These are phyloP conservation scores for Spinus olivaceus DNA, from an alignment of 2,797 vertebrate genomes.

Conservation along the genomic window DNA sequence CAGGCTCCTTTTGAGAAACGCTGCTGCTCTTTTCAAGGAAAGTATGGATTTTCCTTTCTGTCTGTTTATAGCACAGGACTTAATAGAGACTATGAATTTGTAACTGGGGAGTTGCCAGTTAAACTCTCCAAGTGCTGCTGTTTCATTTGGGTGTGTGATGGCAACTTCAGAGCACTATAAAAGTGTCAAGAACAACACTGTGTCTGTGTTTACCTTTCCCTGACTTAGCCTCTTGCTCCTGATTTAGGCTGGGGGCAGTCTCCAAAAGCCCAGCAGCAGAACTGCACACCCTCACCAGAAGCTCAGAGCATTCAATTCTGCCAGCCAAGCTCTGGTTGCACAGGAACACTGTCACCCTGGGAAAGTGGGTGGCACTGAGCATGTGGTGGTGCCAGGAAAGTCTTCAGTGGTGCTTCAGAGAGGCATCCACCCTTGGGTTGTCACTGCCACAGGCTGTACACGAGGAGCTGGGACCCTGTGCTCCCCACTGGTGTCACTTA, in stretches of 20 bases:
- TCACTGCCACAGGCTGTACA: not conserved
- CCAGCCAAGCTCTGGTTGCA: not conserved
- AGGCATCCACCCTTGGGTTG: not conserved
- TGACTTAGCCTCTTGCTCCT: not conserved
- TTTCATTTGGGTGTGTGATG: not conserved
- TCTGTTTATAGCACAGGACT: not conserved
- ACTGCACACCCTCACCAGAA: not conserved
- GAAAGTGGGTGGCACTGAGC: not conserved
- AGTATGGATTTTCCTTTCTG: slow-evolving; percentile 2
- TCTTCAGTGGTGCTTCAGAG: not conserved
- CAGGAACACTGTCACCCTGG: not conserved
- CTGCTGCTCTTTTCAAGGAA: not conserved
- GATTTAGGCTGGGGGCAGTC: not conserved
- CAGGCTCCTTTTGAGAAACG: not conserved
- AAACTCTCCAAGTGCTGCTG: not conserved
- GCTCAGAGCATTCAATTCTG: not conserved
- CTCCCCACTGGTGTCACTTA: not conserved
- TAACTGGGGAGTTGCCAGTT: not conserved
- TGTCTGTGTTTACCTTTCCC: not conserved
- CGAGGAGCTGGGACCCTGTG: not conserved
- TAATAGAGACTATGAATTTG: not conserved
- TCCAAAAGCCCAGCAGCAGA: not conserved
- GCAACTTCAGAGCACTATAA: not conserved
- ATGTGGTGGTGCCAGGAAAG: not conserved
- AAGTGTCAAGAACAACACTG: not conserved